Base-by-base conservation (phyloP, 2,797 vertebrate species). In the Myotis myotis region DNA sequence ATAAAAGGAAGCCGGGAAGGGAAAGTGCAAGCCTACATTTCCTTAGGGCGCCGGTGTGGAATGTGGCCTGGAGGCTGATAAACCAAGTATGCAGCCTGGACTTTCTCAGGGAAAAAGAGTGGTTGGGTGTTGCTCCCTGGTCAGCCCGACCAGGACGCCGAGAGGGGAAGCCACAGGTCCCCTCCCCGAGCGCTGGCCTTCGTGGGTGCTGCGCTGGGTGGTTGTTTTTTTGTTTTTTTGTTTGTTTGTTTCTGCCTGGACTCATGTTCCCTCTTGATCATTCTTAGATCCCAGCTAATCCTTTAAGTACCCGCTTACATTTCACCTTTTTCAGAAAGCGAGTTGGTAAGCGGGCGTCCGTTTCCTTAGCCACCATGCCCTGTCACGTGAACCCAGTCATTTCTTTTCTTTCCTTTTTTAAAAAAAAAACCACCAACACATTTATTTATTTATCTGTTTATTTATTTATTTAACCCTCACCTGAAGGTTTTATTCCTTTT, bases 301-400 rank as follows among this genome's bases (percentile, higher is more conserved):
- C 22, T 79, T 79, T 49, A 68, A 90, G 15, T 55, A 70, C 75
- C 20, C 4, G 4, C 9, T 94, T 49, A 57, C 60, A 51, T 79
- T 57, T 88, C 22, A 23, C 78, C 28, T 88, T 83, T 83, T 83
- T 20, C 88, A 94, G 47, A 88, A 64, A 68, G 60, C 13, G 36
- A 22, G 41, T 91, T 74, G 3, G 22, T n/a, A 23, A 30, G 3
- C 4, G 16, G 20, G 20, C 1, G 53, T 9, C 8, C 8, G 20
- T 55, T 22, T 23, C 20, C 16, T 83, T 22, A 78, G 60, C 30
- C 36, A 36, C 44, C 2, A 44, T 28, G 44, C 44, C 60, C 30
- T 38, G 64, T 47, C 44, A 28, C 25, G 70, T 3, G 38, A 76
- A 76, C 30, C 8, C 47, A 85, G 33, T 62, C 10, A 28, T 70